Base-by-base conservation (phyloP, 2,113 vertebrate species). In the Festucalex cinctus region DNA sequence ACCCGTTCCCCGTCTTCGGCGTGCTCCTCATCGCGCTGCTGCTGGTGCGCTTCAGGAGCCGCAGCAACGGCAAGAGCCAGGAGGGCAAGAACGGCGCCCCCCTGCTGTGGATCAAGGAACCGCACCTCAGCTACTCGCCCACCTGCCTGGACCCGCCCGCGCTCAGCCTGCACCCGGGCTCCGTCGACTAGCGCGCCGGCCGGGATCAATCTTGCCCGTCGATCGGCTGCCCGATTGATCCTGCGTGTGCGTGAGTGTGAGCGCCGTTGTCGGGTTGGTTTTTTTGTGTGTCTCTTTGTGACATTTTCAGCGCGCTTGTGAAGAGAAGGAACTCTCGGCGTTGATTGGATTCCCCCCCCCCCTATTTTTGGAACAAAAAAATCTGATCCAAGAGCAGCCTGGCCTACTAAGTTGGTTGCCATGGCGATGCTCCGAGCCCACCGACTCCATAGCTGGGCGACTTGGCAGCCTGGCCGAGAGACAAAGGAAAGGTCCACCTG, bases 1-100 rank as follows among this genome's bases (percentile, higher is more conserved):
- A 99, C 89, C 97, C 97, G 0, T 99, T 98, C 87, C 97, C 97
- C 78, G 95, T 99, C 85, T 98, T 98, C 0, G 95, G 93, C 76
- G 94, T 97, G 89, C 94, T 99, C 62, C 92, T 98, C 90, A 96
- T 98, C 82, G 93, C 95, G 41, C 90, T 99, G 84, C 92, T 98
- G 60, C 87, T 96, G n/a, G 94, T 98, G 68, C 94, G 96, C 77
- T 98, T 94, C 92, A 96, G 94, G 91, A 93, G 93, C 80, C 94
- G 96, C 49, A 92, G 88, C 88, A 92, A 93, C 87, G 93, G 90
- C 92, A 97, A 96, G 88, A 96, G 94, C 82, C 95, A 96, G 0
- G 97, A 99, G 1, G 96, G 95, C 78, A 99, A 98, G 88, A 99
- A 99, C 0, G 97, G 97, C n/a, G 97, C 95, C 28, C 97, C 97